Percentiles rank a stretch among this genome's conserved stretches.
Evolutionary conservation across 23 tunicate genomes (phyloP).

Genomic region (Corella eumyota): DNA sequence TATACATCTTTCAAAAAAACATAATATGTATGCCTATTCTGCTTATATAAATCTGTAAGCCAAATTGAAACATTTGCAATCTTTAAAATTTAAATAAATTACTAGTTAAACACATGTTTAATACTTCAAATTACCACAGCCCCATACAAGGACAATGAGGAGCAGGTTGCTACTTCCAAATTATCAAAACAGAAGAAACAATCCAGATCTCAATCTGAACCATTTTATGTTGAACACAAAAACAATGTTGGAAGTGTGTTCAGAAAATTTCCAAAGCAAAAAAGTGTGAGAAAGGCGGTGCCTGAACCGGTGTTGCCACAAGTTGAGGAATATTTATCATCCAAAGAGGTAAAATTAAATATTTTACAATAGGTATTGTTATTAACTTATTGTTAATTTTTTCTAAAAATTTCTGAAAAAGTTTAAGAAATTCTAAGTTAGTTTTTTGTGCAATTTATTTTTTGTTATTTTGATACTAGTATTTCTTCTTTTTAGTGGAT

Average conservation of each 20-base stretch:
- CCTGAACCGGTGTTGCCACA: slow-evolving; percentile 82
- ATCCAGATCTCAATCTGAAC: slow-evolving; percentile 16
- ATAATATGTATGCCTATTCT: too few relatives aligned
- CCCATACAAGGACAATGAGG: background rate
- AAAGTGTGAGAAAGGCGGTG: slow-evolving; percentile 71
- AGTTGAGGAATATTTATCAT: slow-evolving; percentile 60
- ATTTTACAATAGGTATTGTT: background rate
- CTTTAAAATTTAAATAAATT: too few relatives aligned
- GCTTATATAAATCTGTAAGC: too few relatives aligned
- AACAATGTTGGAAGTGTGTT: slow-evolving; percentile 56
- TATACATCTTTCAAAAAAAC: too few relatives aligned
- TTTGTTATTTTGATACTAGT: too few relatives aligned
- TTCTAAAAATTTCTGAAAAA: background rate
- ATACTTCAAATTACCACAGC: background rate
- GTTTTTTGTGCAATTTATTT: too few relatives aligned
- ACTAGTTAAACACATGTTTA: too few relatives aligned
- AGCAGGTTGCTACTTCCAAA: background rate
- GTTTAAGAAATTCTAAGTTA: background rate
- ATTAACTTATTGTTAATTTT: background rate
- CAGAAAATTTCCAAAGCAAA: slow-evolving; percentile 57
- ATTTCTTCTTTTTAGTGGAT: slow-evolving; percentile 41
- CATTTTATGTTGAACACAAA: slow-evolving; percentile 49
- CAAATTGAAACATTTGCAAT: too few relatives aligned
- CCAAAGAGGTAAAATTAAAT: slow-evolving; percentile 48
- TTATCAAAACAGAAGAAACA: slow-evolving; percentile 3